Percentiles rank a stretch among this genome's conserved stretches.
Evolutionary conservation across 2,797 vertebrate genomes (phyloP).

Genomic region (Acomys russatus): DNA sequence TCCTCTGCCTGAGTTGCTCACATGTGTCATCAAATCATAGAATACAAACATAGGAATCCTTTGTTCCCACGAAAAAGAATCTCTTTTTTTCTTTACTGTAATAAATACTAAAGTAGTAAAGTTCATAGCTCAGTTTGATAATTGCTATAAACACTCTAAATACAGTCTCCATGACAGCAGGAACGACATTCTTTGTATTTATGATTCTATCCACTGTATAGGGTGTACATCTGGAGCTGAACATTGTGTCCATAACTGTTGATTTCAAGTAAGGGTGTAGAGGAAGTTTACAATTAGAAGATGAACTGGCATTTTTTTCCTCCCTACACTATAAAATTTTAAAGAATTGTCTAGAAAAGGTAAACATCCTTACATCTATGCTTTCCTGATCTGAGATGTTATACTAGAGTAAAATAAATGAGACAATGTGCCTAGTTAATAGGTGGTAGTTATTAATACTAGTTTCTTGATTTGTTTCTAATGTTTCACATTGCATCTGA

Average conservation of each 20-base stretch:
- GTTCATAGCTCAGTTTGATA: background rate
- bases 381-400: background rate
- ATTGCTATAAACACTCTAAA: background rate
- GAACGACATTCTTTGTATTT: background rate
- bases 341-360: constrained; percentile 24
- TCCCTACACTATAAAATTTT: background rate
- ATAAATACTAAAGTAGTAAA: constrained; percentile 1
- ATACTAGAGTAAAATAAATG: background rate
- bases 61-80: background rate
- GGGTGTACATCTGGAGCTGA: background rate
- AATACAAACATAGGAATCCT: background rate
- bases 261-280: background rate
- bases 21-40: background rate
- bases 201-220: background rate
- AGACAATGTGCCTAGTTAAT: background rate
- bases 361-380: background rate
- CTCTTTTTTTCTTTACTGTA: background rate
- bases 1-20: background rate
- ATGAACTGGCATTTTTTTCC: background rate
- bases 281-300: constrained; percentile 13
- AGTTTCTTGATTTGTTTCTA: background rate
- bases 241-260: background rate
- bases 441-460: background rate
- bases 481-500: background rate
- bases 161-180: background rate